phyloP scores from a whole-genome alignment of 2,888 invertebrate genomes.

The Limenitis camilla region DNA sequence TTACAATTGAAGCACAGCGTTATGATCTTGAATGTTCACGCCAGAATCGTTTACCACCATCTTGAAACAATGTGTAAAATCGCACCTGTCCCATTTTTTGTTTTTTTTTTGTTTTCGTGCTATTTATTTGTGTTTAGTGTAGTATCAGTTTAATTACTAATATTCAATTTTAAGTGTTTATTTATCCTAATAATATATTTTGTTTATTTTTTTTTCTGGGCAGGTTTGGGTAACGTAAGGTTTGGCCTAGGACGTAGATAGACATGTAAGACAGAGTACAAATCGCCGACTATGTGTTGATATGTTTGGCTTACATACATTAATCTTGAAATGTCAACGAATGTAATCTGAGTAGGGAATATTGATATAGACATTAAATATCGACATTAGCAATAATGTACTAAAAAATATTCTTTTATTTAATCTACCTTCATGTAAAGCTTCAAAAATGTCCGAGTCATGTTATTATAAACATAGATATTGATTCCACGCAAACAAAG shows the following conservation, averaged over 20 bases:
- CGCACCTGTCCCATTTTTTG: slow-evolving; percentile 43
- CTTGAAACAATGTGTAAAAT: slow-evolving; percentile 17
- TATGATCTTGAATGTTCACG: slow-evolving; percentile 13
- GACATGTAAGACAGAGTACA: slow-evolving; percentile 73
- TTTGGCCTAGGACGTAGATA: slow-evolving; percentile 75
- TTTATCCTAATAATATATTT: slow-evolving; percentile 52
- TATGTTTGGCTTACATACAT: slow-evolving; percentile 71
- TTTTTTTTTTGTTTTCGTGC: slow-evolving; percentile 51
- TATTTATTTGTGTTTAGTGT: slow-evolving; percentile 61
- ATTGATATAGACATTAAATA: slow-evolving; percentile 73
- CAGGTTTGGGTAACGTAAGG: slow-evolving; percentile 75
- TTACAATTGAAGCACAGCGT: slow-evolving; percentile 20
- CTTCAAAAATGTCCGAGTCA: too few species aligned
- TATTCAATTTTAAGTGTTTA: slow-evolving; percentile 51
- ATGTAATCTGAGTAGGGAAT: slow-evolving; percentile 75
- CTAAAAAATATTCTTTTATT: slow-evolving; percentile 39
- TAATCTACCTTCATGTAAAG: slow-evolving; percentile 2
- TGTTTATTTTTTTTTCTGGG: slow-evolving; percentile 58
- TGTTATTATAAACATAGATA: not conserved
- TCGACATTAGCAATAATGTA: slow-evolving; percentile 75
- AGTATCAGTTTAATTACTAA: slow-evolving; percentile 63
- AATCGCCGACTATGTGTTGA: slow-evolving; percentile 67
- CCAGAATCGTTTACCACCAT: slow-evolving; percentile 12
- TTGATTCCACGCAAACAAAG: slow-evolving; percentile 2
- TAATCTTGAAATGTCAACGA: slow-evolving; percentile 74